Evolutionary conservation across 2,888 invertebrate species (phyloP).

Genomic region (Drosophila villosipedis): DNA sequence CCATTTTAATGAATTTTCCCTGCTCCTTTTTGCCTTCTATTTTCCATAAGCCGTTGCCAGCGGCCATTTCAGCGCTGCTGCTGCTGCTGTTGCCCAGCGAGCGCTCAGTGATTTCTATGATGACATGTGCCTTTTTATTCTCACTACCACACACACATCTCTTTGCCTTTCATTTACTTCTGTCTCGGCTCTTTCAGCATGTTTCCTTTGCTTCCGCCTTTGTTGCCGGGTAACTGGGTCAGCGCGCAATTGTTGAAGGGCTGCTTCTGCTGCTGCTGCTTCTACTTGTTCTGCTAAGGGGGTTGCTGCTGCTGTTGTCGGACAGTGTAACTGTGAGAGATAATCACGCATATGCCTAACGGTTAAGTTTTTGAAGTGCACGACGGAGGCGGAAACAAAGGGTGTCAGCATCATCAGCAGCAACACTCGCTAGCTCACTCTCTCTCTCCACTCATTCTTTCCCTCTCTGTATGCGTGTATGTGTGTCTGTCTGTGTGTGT

Average conservation of each 20-base stretch:
- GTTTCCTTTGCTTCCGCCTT: constrained; percentile 80
- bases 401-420: constrained; percentile 67
- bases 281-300: constrained; percentile 12
- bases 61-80: constrained; percentile 45
- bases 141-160: constrained; percentile 6
- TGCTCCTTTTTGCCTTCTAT: constrained; percentile 54
- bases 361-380: constrained; percentile 79
- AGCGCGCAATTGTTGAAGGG: constrained; percentile 77
- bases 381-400: constrained; percentile 52
- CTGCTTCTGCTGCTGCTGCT: constrained; percentile 38
- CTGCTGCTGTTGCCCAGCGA: constrained; percentile 34
- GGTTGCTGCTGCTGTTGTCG: constrained; percentile 40
- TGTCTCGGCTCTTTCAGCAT: constrained; percentile 67
- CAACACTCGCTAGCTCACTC: not conserved
- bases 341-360: constrained; percentile 80
- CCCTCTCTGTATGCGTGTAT: not conserved
- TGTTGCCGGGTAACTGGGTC: constrained; percentile 80
- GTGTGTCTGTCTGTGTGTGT: not conserved
- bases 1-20: constrained; percentile 78
- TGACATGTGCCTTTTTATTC: constrained; percentile 78
- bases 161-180: constrained; percentile 16
- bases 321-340: constrained; percentile 63
- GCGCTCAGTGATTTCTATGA: constrained; percentile 76
- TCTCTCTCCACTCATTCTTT: not conserved
- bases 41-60: constrained; percentile 72